Base-by-base conservation (phyloP, 2,797 vertebrate species). In the Scomberomorus guttatus region DNA sequence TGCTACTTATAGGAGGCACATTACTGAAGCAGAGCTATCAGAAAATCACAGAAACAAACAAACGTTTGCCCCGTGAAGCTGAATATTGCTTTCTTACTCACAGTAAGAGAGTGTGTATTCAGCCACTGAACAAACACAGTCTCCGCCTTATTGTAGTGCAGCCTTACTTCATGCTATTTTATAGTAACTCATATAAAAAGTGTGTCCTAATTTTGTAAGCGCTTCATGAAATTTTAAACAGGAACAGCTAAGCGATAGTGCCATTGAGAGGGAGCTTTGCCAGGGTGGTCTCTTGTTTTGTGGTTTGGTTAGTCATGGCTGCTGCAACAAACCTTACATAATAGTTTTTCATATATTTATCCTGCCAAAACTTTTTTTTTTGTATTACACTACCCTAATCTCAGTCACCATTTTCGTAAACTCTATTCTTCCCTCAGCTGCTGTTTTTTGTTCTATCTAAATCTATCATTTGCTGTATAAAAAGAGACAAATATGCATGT, bases 191-290 rank as follows among this genome's bases (percentile, higher is more conserved):
- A 67, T 72, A 61, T 34, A 79, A 83, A 82, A 87, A 66, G 12
- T 69, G 62, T 76, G 70, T 57, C 67, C 71, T 84, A 59, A 82
- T 85, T 85, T 80, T 64, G 18, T 65, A 79, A 72, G 61, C 1
- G n/a, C 73, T 62, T 86, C 77, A 77, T 89, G 50, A 86, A 82
- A 85, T 76, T 69, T 83, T 86, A 69, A 89, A 72, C 72, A 82
- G 73, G 57, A 81, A 72, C 67, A 79, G 81, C 63, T 66, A 66
- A 79, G 79, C 8, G 14, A 87, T 73, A 54, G 51, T 78, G 79
- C 59, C 66, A 71, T 39, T 48, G 46, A 73, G 79, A 82, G 65
- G 70, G 64, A 70, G 66, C 37, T 76, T 81, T 81, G 48, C 34
- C 75, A 67, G 27, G 52, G 54, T 76, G 79, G 74, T 79, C 77